Base-by-base conservation (phyloP, 2,888 invertebrate genomes). In the Drosophila sordidapex region DNA sequence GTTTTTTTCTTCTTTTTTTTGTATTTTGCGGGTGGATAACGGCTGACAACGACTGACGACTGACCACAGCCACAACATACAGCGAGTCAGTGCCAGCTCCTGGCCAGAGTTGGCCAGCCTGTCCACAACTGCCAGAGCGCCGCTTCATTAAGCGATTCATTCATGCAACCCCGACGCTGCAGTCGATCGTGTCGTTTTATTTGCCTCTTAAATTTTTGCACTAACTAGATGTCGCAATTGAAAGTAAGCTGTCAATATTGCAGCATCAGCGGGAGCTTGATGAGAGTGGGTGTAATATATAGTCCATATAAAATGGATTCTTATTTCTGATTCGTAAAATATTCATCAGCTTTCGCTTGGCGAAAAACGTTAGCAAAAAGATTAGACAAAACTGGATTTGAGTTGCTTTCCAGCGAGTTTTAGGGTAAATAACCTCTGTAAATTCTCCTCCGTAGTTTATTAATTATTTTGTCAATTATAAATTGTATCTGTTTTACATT, bases 151-250 rank as follows among this genome's bases (percentile, higher is more conserved):
- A 90, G 87, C 87, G 83, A 86, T 87, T 87, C 90, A 90, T 89
- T 90, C 90, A 86, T 87, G 79, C 83, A 84, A 43, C 70, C 64
- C 46, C 21, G 21, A 21, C 21, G 74, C 63, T 70, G 59, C 70
- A 68, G 27, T 63, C 71, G 89, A 85, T 85, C 87, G 87, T 87
- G 78, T 87, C 74, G 87, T 84, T 85, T 85, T 85, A 85, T 89
- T 89, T 89, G 78, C 58, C 81, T 83, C 88, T 88, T 90, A 66
- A 88, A 90, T 89, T 78, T 76, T 48, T 86, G 78, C 89, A 69
- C 84, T 87, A 87, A 87, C 87, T 87, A 90, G 87, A 88, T 90
- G 87, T 83, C 82, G 87, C 90, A 90, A 90, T 88, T 90, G 90
- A 87, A 90, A 88, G 87, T 87, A 74, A 88, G 89, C 89, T 90